Evolutionary conservation across 2,113 vertebrate genomes (phyloP).

Genomic region (Tupaia tana): DNA sequence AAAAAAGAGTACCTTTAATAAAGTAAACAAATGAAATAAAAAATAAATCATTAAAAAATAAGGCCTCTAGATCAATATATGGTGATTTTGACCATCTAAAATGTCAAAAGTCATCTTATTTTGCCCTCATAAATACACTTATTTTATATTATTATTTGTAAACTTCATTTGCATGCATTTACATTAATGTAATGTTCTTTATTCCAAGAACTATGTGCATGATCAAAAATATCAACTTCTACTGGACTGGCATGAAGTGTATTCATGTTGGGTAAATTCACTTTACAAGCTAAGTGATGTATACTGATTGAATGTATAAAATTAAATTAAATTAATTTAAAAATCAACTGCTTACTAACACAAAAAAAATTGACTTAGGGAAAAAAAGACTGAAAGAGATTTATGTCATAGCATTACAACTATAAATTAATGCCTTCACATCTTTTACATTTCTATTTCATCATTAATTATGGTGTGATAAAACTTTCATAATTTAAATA

Average conservation of each 20-base stretch:
- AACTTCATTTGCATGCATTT: slow-evolving; percentile 9
- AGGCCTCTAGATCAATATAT: slow-evolving; percentile 25
- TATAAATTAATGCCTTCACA: slow-evolving; percentile 5
- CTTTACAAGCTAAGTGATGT: too few species aligned
- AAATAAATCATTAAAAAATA: background rate
- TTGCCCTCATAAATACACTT: background rate
- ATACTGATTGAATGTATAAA: too few species aligned
- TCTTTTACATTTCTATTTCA: slow-evolving; percentile 47
- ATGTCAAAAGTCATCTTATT: slow-evolving; percentile 30
- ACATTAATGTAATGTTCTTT: slow-evolving; percentile 15
- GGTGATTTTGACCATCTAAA: slow-evolving; percentile 23
- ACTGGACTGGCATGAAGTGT: too few species aligned
- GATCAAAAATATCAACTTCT: background rate
- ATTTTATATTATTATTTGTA: slow-evolving; percentile 13
- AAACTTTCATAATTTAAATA: slow-evolving; percentile 63
- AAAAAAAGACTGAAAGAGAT: slow-evolving; percentile 20
- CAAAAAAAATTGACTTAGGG: background rate
- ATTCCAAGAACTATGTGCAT: background rate
- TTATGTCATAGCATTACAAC: slow-evolving; percentile 26
- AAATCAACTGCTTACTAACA: slow-evolving; percentile 30
- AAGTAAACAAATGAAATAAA: too few species aligned
- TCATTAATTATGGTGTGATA: slow-evolving; percentile 34
- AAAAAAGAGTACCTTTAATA: too few species aligned
- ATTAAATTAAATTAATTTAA: too few species aligned
- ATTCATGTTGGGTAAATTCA: too few species aligned